These are phyloP conservation scores for Diuraphis noxia DNA, from an alignment of 1,140 invertebrate genomes.

Conservation along the genomic window DNA sequence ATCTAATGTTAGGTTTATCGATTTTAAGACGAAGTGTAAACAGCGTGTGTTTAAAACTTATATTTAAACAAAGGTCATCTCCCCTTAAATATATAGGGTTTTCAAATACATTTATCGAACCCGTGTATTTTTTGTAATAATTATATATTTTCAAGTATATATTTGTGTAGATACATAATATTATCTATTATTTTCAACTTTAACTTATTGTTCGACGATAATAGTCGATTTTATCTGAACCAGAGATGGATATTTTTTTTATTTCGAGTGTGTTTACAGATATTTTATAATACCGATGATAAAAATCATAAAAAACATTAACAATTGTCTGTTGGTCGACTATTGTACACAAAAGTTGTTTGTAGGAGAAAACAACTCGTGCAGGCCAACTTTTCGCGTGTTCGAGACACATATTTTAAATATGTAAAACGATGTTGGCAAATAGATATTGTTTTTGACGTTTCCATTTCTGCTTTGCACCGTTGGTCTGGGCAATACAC, in stretches of 20 bases:
- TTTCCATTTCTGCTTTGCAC: not conserved
- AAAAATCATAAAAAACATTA: not conserved
- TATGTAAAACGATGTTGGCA: slow-evolving; percentile 29
- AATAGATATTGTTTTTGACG: slow-evolving; percentile 36
- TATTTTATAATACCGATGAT: not conserved
- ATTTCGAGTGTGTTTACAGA: not conserved
- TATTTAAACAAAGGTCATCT: not conserved
- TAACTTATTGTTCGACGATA: not conserved
- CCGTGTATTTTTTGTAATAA: not conserved
- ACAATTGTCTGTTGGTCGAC: not conserved
- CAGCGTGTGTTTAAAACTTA: not conserved
- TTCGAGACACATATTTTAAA: slow-evolving; percentile 42
- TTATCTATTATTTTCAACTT: not conserved
- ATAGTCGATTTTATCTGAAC: not conserved
- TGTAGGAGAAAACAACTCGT: slow-evolving; percentile 28
- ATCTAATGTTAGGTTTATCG: not conserved
- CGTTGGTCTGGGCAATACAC: not conserved
- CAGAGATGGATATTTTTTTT: not conserved
- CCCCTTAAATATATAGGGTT: not conserved
- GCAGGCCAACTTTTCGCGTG: slow-evolving; percentile 3
- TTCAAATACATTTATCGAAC: not conserved
- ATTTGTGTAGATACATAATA: not conserved
- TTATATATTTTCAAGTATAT: not conserved
- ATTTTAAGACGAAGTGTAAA: not conserved
- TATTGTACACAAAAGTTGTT: not conserved